Base-by-base conservation (phyloP, 2,888 invertebrate genomes). In the Tribolium freemani region DNA sequence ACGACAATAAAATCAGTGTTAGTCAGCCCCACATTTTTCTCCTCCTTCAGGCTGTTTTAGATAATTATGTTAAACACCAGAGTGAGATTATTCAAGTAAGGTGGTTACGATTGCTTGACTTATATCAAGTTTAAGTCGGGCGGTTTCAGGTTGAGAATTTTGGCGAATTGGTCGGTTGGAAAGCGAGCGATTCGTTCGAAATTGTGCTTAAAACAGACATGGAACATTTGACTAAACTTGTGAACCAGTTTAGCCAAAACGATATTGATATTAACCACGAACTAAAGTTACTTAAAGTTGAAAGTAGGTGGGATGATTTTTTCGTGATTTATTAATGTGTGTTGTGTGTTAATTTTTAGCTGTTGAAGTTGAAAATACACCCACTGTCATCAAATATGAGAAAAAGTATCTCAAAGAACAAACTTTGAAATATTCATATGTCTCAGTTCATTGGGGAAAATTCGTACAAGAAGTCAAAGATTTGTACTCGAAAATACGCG, bases 121-220 rank as follows among this genome's bases (percentile, higher is more conserved):
- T 63, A 16, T 16, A 16, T 16, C 2, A 48, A 20, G 26, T 8
- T 51, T 54, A 13, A 63, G 48, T 26, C 10, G 63, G 16, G 13
- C n/a, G 38, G 8, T 58, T 72, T 86, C 86, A 95, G 94, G 88
- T 95, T 81, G 94, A 95, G 83, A 90, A 93, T 80, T 93, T 93
- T 85, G 95, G 95, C 68, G 90, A 91, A 83, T 91, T 93, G 56
- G 88, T 93, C 68, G 94, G 94, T 26, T 96, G 95, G 95, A 93
- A 92, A 82, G 92, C 92, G 61, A 90, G 91, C 61, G 91, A 93
- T 75, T 90, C 91, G 83, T 90, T 96, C 81, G 93, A 93, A 60
- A 88, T 94, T 76, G 90, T 96, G 73, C 81, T 96, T 68, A 93
- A 93, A 84, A 93, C 94, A 51, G 94, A 95, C 83, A 89, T 94